Percentiles rank a stretch among this genome's conserved stretches.
phyloP scores from a whole-genome alignment of 2,797 vertebrate species.

The Propithecus perrieri region DNA sequence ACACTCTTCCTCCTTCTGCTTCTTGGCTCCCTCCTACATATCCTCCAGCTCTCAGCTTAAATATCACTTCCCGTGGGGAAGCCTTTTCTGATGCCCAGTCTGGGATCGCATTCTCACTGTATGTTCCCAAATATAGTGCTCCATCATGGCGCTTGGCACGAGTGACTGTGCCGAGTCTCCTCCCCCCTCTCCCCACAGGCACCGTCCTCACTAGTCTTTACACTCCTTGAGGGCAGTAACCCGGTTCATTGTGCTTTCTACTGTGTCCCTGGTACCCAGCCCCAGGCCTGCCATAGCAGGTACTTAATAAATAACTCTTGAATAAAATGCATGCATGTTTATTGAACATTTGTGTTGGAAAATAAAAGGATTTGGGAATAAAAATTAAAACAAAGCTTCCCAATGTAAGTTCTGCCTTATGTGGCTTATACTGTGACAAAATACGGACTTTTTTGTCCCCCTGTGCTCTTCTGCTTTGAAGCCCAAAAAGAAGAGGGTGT shows the following conservation, averaged over 20 bases:
- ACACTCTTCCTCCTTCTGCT: slow-evolving; percentile 12
- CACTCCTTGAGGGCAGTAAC: not conserved
- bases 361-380: not conserved
- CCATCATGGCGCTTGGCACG: not conserved
- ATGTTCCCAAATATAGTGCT: not conserved
- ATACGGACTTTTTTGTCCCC: not conserved
- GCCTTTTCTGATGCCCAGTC: not conserved
- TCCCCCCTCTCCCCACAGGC: not conserved
- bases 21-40: not conserved
- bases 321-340: not conserved
- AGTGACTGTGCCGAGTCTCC: not conserved
- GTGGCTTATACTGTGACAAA: not conserved
- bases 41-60: slow-evolving; percentile 22
- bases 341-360: not conserved
- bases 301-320: not conserved
- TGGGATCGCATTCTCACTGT: not conserved
- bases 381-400: not conserved
- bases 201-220: not conserved
- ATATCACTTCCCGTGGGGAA: slow-evolving; percentile 55
- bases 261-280: not conserved
- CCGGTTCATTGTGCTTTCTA: not conserved
- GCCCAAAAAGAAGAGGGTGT: not conserved
- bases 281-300: not conserved
- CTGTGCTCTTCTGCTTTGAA: not conserved
- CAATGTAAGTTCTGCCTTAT: not conserved